Percentiles rank a stretch among this genome's conserved stretches.
phyloP scores from a whole-genome alignment of 2,888 invertebrate genomes.

The Dyspetes luteomarginatus region DNA sequence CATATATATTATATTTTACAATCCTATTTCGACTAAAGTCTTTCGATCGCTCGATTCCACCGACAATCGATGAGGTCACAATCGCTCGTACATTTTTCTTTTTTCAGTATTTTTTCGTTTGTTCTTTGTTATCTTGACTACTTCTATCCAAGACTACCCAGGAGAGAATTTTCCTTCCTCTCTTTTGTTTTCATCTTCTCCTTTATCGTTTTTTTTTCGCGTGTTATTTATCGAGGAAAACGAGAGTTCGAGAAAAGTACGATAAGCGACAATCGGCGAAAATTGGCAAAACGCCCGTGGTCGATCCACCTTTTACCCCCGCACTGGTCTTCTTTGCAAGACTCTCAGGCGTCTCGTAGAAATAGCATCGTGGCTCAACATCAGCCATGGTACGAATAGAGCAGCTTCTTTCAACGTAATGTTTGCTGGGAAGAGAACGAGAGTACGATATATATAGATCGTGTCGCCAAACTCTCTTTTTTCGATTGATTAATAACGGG shows the following conservation, averaged over 20 bases:
- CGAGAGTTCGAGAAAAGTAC: slow-evolving; percentile 54
- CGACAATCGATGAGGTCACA: slow-evolving; percentile 49
- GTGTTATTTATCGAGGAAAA: slow-evolving; percentile 59
- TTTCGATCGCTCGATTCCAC: slow-evolving; percentile 45
- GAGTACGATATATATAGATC: slow-evolving; percentile 14
- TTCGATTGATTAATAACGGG: slow-evolving; percentile 62
- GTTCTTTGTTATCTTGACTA: slow-evolving; percentile 37
- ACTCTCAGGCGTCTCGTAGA: slow-evolving; percentile 1
- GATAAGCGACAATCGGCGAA: slow-evolving; percentile 62
- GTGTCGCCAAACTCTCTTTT: slow-evolving; percentile 48
- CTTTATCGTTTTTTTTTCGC: slow-evolving; percentile 2
- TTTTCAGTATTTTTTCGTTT: too few relatives aligned
- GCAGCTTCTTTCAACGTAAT: slow-evolving; percentile 18
- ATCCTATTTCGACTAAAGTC: slow-evolving; percentile 15
- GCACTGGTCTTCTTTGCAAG: slow-evolving; percentile 18
- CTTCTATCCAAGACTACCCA: slow-evolving; percentile 32
- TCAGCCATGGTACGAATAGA: slow-evolving; percentile 38
- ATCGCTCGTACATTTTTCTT: slow-evolving; percentile 6
- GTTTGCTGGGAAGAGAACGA: not conserved
- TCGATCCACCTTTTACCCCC: slow-evolving; percentile 52
- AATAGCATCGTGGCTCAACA: slow-evolving; percentile 31
- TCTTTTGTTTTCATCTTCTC: slow-evolving; percentile 3
- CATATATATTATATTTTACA: slow-evolving; percentile 51
- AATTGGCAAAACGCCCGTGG: slow-evolving; percentile 64
- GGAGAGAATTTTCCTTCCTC: slow-evolving; percentile 25